Conservation (phyloP, 92 coral and sea anemone species). For the Parazoanthus atlanticus region DNA sequence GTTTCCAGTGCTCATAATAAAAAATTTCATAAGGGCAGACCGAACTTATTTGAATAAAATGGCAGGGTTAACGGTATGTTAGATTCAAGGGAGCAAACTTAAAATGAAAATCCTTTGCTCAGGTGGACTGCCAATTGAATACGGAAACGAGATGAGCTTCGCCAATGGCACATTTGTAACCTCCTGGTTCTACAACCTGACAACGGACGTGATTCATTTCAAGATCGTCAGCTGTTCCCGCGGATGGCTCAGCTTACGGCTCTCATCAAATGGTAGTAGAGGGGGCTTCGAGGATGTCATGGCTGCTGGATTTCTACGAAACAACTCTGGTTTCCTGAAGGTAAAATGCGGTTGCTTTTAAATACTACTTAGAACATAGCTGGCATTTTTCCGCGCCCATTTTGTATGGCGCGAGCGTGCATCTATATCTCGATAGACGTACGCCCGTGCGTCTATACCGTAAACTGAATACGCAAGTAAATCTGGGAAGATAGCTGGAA, state of each 20-base stretch:
- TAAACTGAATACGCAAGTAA: too few species aligned
- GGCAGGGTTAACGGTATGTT: background rate
- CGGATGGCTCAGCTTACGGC: slow-evolving; percentile 24
- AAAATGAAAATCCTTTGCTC: background rate
- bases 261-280: background rate
- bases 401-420: too few species aligned
- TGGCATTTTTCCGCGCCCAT: too few species aligned
- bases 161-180: slow-evolving; percentile 3
- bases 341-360: background rate
- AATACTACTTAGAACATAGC: too few species aligned
- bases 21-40: too few species aligned
- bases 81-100: background rate
- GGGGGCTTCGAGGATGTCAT: background rate
- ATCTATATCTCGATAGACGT: too few species aligned
- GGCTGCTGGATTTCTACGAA: slow-evolving; percentile 21
- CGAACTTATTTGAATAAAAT: too few species aligned
- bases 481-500: too few species aligned
- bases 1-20: too few species aligned
- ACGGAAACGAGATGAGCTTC: background rate
- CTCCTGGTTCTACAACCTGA: slow-evolving; percentile 23
- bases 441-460: too few species aligned
- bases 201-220: slow-evolving; percentile 22
- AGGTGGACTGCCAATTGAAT: slow-evolving; percentile 19
- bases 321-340: slow-evolving; percentile 20
- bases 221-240: slow-evolving; percentile 18